phyloP scores from a whole-genome alignment of 2,797 vertebrate species.

The Oreochromis grahami region DNA sequence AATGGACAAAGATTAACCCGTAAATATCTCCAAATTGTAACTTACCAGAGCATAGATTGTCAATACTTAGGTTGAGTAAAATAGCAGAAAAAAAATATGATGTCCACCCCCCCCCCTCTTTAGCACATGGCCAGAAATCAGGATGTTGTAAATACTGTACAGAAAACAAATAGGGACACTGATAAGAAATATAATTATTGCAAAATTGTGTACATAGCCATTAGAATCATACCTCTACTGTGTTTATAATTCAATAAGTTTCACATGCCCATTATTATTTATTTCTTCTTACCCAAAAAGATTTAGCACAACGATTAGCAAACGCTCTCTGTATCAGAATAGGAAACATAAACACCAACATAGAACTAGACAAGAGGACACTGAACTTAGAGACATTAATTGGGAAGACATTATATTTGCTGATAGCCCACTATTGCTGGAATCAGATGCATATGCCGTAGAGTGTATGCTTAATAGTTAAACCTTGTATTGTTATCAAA shows the following conservation, averaged over 20 bases:
- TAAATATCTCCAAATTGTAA: conserved; percentile 65
- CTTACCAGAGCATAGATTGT: conserved; percentile 50
- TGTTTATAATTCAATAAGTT: conserved; percentile 61
- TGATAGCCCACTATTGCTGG: conserved; percentile 16
- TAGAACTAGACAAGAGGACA: conserved; percentile 24
- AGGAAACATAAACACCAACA: conserved; percentile 22
- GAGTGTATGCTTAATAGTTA: not conserved
- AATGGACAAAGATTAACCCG: conserved; percentile 50
- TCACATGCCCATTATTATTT: conserved; percentile 43
- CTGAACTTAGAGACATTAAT: conserved; percentile 20
- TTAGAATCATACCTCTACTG: conserved; percentile 55
- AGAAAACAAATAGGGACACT: conserved; percentile 61
- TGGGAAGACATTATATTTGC: conserved; percentile 37
- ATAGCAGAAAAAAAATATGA: conserved; percentile 40
- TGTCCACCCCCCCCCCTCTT: conserved; percentile 48
- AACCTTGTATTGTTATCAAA: not conserved
- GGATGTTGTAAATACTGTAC: conserved; percentile 79
- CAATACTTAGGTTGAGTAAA: conserved; percentile 46
- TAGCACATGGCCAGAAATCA: conserved; percentile 68
- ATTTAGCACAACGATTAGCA: conserved; percentile 42
- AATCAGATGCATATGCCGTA: conserved; percentile 24
- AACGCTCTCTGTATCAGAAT: conserved; percentile 5
- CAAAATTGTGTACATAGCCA: conserved; percentile 68
- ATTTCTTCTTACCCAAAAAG: conserved; percentile 44
- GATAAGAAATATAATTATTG: conserved; percentile 55